These are phyloP conservation scores for Dunckerocampus dactyliophorus DNA, from an alignment of 2,113 vertebrate species.

Conservation along the genomic window DNA sequence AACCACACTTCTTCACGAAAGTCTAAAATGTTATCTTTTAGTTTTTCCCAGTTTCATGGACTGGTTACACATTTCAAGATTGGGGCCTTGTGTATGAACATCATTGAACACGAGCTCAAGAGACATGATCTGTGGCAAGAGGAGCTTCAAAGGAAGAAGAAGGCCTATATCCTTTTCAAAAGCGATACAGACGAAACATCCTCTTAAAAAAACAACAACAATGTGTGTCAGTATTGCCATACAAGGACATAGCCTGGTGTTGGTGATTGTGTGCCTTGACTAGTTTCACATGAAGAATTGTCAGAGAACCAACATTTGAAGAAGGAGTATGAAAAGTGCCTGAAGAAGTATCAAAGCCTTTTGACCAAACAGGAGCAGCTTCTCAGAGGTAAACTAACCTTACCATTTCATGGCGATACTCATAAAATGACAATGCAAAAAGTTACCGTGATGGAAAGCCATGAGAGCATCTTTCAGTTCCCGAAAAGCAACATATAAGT, in stretches of 20 bases:
- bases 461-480: no score
- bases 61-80: constrained; percentile 93
- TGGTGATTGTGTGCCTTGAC: constrained; percentile 72
- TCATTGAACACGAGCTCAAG: constrained; percentile 92
- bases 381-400: constrained; percentile 75
- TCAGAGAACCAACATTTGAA: constrained; percentile 83
- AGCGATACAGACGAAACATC: neutral
- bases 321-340: constrained; percentile 89
- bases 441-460: no score
- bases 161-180: constrained; percentile 87
- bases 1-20: no score
- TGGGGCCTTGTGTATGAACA: constrained; percentile 89
- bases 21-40: constrained; percentile 56
- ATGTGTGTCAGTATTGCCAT: no score
- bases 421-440: no score
- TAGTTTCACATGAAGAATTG: constrained; percentile 81
- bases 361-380: constrained; percentile 91
- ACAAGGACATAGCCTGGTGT: neutral
- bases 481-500: no score
- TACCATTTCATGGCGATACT: no score
- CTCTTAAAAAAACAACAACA: neutral
- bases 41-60: constrained; percentile 91
- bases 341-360: constrained; percentile 88
- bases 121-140: constrained; percentile 91
- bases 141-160: constrained; percentile 90